These are phyloP conservation scores for Oryzias celebensis DNA, from an alignment of 2,113 vertebrate genomes.

Conservation along the genomic window DNA sequence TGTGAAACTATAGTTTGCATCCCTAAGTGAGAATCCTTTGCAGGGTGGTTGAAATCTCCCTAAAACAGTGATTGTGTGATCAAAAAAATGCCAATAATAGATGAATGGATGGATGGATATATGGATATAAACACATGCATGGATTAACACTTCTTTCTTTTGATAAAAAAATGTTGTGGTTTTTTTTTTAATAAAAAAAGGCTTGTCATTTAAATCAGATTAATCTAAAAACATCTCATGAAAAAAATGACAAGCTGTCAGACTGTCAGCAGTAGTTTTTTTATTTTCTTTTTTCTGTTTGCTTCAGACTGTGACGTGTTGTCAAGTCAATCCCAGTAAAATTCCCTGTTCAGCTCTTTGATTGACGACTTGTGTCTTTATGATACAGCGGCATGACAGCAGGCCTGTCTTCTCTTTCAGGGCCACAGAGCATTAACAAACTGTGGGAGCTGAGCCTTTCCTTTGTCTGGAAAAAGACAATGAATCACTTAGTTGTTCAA, in stretches of 20 bases:
- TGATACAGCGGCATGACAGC: slow-evolving; percentile 9
- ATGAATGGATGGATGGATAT: too few relatives aligned
- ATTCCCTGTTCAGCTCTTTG: slow-evolving; percentile 11
- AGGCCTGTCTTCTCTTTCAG: slow-evolving; percentile 1
- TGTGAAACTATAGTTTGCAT: too few relatives aligned
- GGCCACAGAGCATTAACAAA: not conserved
- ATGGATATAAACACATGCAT: too few relatives aligned
- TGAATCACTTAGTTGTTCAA: not conserved
- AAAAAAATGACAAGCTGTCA: slow-evolving; percentile 9
- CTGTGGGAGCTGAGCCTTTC: not conserved
- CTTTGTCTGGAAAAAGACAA: not conserved
- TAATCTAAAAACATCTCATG: not conserved
- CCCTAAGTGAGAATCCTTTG: too few relatives aligned
- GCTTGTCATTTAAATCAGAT: not conserved
- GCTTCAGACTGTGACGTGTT: slow-evolving; percentile 13
- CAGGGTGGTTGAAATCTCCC: too few relatives aligned
- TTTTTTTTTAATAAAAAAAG: too few relatives aligned
- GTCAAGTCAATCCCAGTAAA: slow-evolving; percentile 27
- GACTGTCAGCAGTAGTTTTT: not conserved
- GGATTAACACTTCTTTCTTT: too few relatives aligned
- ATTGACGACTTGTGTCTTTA: slow-evolving; percentile 39
- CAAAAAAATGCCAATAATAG: too few relatives aligned
- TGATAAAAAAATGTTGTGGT: too few relatives aligned
- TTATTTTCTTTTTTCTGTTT: not conserved
- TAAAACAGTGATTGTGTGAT: too few relatives aligned